These are phyloP conservation scores for Aporophyla lueneburgensis DNA, from an alignment of 2,888 invertebrate genomes.

Conservation along the genomic window DNA sequence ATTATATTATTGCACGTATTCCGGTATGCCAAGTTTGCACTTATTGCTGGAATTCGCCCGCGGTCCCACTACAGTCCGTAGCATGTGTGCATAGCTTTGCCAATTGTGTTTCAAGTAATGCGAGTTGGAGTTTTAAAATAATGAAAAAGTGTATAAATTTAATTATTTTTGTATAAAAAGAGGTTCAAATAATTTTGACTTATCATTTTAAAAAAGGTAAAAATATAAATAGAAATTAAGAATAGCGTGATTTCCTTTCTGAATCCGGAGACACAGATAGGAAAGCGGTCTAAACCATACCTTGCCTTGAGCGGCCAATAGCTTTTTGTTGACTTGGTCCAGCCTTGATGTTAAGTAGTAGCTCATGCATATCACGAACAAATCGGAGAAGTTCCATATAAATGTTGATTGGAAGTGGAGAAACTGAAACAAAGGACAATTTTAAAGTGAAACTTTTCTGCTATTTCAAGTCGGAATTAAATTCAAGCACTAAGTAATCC, in stretches of 20 bases:
- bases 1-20: constrained; percentile 25
- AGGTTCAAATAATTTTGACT: not conserved
- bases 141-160: too few species aligned
- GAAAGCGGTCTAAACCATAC: constrained; percentile 63
- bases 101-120: constrained; percentile 8
- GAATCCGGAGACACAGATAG: too few species aligned
- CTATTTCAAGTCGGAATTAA: not conserved
- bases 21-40: constrained; percentile 15
- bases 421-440: constrained; percentile 77
- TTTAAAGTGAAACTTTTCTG: not conserved
- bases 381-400: constrained; percentile 94
- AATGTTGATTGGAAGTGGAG: constrained; percentile 93
- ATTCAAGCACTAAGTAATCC: not conserved
- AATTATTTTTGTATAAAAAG: too few species aligned
- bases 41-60: constrained; percentile 8
- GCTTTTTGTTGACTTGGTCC: constrained; percentile 90
- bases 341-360: constrained; percentile 92
- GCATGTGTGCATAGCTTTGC: not conserved
- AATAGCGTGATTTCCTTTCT: too few species aligned
- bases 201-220: not conserved
- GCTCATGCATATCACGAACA: constrained; percentile 93
- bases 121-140: constrained; percentile 10
- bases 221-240: not conserved
- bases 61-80: not conserved
- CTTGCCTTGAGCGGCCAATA: constrained; percentile 84